These are phyloP conservation scores for Megalonaias nervosa DNA, from an alignment of 1,140 invertebrate species.

Conservation along the genomic window DNA sequence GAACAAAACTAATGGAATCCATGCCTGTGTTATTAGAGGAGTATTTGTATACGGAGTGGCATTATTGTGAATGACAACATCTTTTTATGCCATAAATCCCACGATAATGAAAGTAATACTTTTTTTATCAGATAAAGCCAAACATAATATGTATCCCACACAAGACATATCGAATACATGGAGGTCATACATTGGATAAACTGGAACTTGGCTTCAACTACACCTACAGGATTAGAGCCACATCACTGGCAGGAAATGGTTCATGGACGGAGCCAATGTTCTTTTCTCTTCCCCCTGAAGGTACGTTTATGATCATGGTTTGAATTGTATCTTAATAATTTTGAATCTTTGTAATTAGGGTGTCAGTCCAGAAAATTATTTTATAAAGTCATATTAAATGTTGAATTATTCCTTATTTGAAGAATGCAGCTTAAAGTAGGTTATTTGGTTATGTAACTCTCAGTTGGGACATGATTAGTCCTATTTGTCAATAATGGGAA, in stretches of 20 bases:
- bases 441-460: too few species aligned
- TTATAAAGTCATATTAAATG: background rate
- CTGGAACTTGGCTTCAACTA: slow-evolving; percentile 87
- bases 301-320: background rate
- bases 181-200: slow-evolving; percentile 55
- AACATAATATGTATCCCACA: slow-evolving; percentile 75
- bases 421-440: too few species aligned
- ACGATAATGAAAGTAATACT: background rate
- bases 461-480: too few species aligned
- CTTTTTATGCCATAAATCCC: background rate
- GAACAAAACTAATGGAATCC: too few species aligned
- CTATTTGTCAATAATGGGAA: too few species aligned
- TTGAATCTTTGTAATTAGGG: background rate
- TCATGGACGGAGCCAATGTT: slow-evolving; percentile 78
- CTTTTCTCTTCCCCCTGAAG: slow-evolving; percentile 69
- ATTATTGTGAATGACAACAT: too few species aligned
- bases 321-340: background rate
- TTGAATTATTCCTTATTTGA: too few species aligned
- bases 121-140: slow-evolving; percentile 37
- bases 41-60: too few species aligned
- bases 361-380: background rate
- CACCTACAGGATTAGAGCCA: slow-evolving; percentile 82
- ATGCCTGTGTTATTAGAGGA: too few species aligned
- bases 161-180: slow-evolving; percentile 67
- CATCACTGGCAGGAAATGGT: slow-evolving; percentile 84